phyloP scores from a whole-genome alignment of 1,140 invertebrate genomes.

The Onthophagus taurus region DNA sequence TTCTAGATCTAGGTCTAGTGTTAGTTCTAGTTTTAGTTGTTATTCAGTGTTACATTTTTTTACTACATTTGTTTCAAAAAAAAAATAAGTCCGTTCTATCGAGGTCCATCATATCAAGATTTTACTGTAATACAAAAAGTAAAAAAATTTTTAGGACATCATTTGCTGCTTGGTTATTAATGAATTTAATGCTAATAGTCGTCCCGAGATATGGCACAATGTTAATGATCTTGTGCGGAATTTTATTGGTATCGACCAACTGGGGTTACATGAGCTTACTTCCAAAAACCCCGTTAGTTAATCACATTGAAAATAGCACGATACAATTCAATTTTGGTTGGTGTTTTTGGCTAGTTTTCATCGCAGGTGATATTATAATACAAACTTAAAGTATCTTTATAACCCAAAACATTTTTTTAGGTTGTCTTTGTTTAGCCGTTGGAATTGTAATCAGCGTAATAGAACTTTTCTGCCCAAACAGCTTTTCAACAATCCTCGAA shows the following conservation, averaged over 20 bases:
- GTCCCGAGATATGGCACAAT: slow-evolving; percentile 90
- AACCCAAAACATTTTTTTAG: slow-evolving; percentile 42
- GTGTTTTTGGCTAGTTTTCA: slow-evolving; percentile 86
- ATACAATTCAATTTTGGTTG: slow-evolving; percentile 79
- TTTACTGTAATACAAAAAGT: too few species aligned
- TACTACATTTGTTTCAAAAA: neutral
- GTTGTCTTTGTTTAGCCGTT: slow-evolving; percentile 59
- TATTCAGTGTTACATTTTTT: too few species aligned
- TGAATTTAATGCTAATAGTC: slow-evolving; percentile 84
- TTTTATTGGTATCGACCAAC: slow-evolving; percentile 65
- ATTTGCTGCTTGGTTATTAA: slow-evolving; percentile 81
- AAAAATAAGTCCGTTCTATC: too few species aligned
- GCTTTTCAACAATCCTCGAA: slow-evolving; percentile 85
- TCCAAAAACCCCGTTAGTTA: slow-evolving; percentile 68
- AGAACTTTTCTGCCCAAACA: slow-evolving; percentile 80
- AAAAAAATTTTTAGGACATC: slow-evolving; percentile 64
- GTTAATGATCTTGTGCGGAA: slow-evolving; percentile 71
- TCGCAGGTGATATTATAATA: slow-evolving; percentile 61
- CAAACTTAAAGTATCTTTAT: neutral
- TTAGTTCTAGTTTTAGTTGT: too few species aligned
- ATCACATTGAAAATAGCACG: slow-evolving; percentile 74
- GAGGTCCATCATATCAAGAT: too few species aligned
- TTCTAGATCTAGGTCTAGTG: too few species aligned
- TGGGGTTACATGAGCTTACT: slow-evolving; percentile 76
- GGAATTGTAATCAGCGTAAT: slow-evolving; percentile 70